phyloP scores from a whole-genome alignment of 92 coral and sea anemone genomes.

The Nematostella vectensis region DNA sequence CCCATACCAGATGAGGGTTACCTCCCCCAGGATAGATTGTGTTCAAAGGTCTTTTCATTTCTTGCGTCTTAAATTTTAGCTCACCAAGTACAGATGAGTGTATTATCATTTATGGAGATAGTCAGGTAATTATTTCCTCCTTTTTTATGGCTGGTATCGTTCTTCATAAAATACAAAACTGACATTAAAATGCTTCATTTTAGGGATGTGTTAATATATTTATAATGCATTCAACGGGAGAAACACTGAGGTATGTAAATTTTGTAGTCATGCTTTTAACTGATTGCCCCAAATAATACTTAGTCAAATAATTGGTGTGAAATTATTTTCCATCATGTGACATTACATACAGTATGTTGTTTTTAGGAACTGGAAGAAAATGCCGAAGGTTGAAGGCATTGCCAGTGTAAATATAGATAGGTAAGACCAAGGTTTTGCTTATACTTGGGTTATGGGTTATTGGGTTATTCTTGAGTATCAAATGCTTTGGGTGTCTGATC shows the following conservation, averaged over 20 bases:
- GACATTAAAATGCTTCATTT: no score
- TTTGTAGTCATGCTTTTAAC: no score
- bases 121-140: constrained; percentile 57
- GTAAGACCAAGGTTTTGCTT: constrained; percentile 16
- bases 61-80: no score
- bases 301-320: no score
- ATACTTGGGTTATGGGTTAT: background rate
- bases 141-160: background rate
- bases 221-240: constrained; percentile 88
- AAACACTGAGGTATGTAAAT: constrained; percentile 83
- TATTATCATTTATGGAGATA: constrained; percentile 90
- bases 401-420: constrained; percentile 98
- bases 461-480: no score
- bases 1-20: no score
- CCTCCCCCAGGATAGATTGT: no score
- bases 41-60: no score
- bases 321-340: no score
- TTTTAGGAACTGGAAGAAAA: constrained; percentile 91
- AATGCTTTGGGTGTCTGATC: constrained; percentile 2
- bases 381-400: constrained; percentile 99
- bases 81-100: constrained; percentile 95
- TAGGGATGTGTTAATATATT: constrained; percentile 98
- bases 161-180: background rate
- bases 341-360: no score
- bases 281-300: no score